A percentile compares a stretch with the other conserved stretches of the same genome.
phyloP scores from a whole-genome alignment of 2,797 vertebrate species.

The Hipposideros larvatus region DNA sequence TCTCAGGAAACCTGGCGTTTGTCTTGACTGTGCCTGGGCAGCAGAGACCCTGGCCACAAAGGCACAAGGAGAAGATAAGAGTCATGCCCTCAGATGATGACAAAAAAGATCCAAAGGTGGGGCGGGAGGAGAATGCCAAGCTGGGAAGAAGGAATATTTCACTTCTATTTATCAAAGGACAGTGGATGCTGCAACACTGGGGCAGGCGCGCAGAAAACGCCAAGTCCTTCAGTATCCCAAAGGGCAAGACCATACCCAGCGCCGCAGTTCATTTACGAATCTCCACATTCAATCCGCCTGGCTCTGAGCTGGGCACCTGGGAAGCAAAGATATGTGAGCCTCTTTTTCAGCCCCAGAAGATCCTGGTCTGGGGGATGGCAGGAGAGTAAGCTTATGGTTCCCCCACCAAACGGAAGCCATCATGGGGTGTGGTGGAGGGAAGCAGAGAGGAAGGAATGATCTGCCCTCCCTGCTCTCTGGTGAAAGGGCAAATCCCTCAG shows the following conservation, averaged over 20 bases:
- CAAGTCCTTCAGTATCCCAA: not conserved
- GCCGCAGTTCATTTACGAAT: not conserved
- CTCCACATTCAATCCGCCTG: not conserved
- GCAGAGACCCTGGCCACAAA: accelerated
- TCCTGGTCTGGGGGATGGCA: accelerated
- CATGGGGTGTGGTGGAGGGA: not conserved
- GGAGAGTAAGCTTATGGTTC: not conserved
- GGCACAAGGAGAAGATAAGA: accelerated
- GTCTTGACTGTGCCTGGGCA: not conserved
- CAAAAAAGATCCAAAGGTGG: not conserved
- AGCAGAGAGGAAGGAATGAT: accelerated
- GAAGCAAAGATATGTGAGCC: not conserved
- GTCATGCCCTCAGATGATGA: too few species aligned
- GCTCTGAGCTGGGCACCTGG: not conserved
- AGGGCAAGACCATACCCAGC: not conserved
- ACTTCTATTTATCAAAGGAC: not conserved
- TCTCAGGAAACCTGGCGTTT: not conserved
- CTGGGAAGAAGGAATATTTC: not conserved
- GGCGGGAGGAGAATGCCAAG: not conserved
- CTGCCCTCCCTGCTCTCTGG: not conserved
- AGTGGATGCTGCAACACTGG: accelerated
- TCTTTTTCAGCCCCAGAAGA: not conserved
- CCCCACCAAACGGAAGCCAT: not conserved
- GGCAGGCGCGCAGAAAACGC: not conserved
- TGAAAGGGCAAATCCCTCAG: not conserved